Evolutionary conservation across 92 coral and sea anemone species (phyloP).

Genomic region (Blastomussa wellsi): DNA sequence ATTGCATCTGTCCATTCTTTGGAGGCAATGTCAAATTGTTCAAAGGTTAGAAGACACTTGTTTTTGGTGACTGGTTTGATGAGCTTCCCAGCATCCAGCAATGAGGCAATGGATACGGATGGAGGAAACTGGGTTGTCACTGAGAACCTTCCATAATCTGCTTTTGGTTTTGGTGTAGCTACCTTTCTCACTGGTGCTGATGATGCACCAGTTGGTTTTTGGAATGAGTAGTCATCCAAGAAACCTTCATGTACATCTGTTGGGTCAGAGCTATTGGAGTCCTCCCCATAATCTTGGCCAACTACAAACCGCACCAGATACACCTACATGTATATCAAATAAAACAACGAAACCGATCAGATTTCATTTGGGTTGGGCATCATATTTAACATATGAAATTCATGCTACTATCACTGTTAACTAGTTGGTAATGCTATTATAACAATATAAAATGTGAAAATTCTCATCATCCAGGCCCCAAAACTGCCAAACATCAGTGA

Average conservation of each 20-base stretch:
- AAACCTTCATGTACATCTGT: conserved; percentile 22
- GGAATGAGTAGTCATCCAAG: conserved; percentile 9
- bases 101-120: conserved; percentile 63
- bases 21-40: conserved; percentile 62
- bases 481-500: no score
- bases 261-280: conserved; percentile 28
- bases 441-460: no score
- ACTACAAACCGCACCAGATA: conserved; percentile 43
- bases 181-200: conserved; percentile 34
- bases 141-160: conserved; percentile 29
- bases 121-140: conserved; percentile 53
- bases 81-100: conserved; percentile 70
- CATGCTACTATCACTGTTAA: no score
- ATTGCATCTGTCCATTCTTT: conserved; percentile 57
- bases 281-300: conserved; percentile 35
- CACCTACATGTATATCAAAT: conserved; percentile 28
- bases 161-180: conserved; percentile 18
- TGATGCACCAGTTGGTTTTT: conserved; percentile 10
- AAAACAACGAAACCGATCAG: conserved; percentile 1
- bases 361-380: no score
- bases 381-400: no score
- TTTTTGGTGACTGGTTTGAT: conserved; percentile 57
- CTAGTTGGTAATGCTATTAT: no score
- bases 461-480: no score
- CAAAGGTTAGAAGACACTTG: conserved; percentile 52